A percentile compares a stretch with the other conserved stretches of the same genome.
phyloP scores from a whole-genome alignment of 2,113 vertebrate genomes.

The Lethenteron camtschaticum region DNA sequence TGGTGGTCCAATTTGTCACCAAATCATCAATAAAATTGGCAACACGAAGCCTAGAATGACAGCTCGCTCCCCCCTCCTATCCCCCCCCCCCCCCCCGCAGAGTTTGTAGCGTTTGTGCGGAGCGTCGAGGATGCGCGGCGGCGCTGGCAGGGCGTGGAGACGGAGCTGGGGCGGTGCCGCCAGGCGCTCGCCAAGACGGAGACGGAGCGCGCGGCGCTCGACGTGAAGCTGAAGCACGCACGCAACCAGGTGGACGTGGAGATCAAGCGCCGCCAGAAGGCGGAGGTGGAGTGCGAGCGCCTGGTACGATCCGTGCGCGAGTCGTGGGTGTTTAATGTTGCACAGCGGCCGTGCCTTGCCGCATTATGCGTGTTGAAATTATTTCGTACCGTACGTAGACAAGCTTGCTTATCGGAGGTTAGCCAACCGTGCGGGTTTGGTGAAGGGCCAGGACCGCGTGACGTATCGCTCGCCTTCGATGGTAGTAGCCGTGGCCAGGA shows the following conservation, averaged over 20 bases:
- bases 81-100: conserved; percentile 19
- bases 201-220: conserved; percentile 52
- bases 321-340: too few relatives aligned
- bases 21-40: not conserved
- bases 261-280: conserved; percentile 69
- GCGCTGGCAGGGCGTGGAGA: conserved; percentile 40
- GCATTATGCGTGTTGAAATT: too few relatives aligned
- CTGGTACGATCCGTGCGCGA: conserved; percentile 25
- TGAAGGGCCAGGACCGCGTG: too few relatives aligned
- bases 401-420: too few relatives aligned
- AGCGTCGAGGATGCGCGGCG: conserved; percentile 62
- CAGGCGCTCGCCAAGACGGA: conserved; percentile 58
- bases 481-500: too few relatives aligned
- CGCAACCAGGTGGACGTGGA: conserved; percentile 93
- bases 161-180: conserved; percentile 42
- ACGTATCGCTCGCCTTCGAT: too few relatives aligned
- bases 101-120: conserved; percentile 61
- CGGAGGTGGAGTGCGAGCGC: conserved; percentile 67
- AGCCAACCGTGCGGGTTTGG: too few relatives aligned
- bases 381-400: too few relatives aligned
- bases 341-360: too few relatives aligned
- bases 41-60: not conserved
- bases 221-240: conserved; percentile 87
- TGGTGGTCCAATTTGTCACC: not conserved
- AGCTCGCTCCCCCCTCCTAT: not conserved